phyloP scores from a whole-genome alignment of 2,888 invertebrate species.

The Perdita meconis region DNA sequence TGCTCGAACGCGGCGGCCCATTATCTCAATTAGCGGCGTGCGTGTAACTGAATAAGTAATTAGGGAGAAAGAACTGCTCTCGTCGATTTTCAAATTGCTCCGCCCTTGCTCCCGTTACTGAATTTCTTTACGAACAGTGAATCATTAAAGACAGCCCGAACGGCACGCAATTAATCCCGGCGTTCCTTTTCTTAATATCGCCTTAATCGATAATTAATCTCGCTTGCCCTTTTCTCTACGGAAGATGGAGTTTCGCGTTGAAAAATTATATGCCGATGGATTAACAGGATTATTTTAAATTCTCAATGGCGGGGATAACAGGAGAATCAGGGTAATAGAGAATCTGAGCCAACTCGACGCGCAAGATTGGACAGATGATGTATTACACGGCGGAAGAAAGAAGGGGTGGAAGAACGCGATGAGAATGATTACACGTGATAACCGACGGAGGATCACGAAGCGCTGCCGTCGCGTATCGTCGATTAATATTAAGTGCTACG shows the following conservation, averaged over 20 bases:
- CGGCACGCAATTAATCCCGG: too few species aligned
- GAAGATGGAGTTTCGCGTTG: too few species aligned
- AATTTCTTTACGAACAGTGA: slow-evolving; percentile 21
- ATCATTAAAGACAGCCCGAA: not conserved
- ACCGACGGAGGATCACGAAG: slow-evolving; percentile 18
- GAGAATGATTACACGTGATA: slow-evolving; percentile 1
- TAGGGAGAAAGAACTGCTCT: not conserved
- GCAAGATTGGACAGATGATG: slow-evolving; percentile 7
- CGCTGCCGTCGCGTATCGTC: not conserved
- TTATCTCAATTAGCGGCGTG: slow-evolving; percentile 20
- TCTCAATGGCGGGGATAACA: not conserved
- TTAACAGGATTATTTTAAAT: too few species aligned
- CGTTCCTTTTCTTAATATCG: too few species aligned
- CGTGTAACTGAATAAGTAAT: slow-evolving; percentile 45
- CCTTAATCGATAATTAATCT: not conserved
- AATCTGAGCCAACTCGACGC: slow-evolving; percentile 18
- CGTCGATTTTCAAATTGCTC: slow-evolving; percentile 5
- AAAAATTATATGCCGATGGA: too few species aligned
- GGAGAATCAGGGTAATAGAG: too few species aligned
- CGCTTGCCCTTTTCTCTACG: too few species aligned
- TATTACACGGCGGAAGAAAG: not conserved
- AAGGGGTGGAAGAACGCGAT: not conserved
- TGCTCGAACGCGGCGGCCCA: not conserved
- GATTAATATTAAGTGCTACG: slow-evolving; percentile 26
- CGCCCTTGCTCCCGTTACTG: slow-evolving; percentile 27